Conservation (phyloP, 2,113 vertebrate genomes). For the Sterrhoptilus dennistouni region DNA sequence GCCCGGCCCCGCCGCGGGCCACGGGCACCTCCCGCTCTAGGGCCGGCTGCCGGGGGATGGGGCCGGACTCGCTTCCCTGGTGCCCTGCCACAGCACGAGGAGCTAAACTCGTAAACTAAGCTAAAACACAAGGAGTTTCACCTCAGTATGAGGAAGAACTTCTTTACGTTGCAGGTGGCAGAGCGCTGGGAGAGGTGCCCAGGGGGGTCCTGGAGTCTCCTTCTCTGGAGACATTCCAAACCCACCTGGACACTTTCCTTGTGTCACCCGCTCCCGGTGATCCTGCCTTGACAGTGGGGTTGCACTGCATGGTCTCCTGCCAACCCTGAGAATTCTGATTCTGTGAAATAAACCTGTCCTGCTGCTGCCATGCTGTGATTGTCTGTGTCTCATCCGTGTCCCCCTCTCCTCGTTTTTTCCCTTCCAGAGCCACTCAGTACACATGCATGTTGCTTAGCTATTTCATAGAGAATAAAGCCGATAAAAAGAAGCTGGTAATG, state of each 20-base stretch:
- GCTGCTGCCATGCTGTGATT: not conserved
- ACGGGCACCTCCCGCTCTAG: not conserved
- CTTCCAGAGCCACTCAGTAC: conserved; percentile 90
- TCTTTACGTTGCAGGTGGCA: not conserved
- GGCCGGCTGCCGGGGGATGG: not conserved
- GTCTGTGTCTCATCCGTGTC: conserved; percentile 27
- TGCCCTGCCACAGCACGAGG: not conserved
- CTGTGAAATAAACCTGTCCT: not conserved
- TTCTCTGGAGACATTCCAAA: not conserved
- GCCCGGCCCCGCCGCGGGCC: not conserved
- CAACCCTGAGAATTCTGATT: not conserved
- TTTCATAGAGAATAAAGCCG: conserved; percentile 80
- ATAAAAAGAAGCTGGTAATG: conserved; percentile 76
- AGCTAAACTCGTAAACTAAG: not conserved
- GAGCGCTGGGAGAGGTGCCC: not conserved
- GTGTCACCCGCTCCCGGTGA: not conserved
- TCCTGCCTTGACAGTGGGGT: not conserved
- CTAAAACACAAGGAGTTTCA: not conserved
- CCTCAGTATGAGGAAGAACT: not conserved
- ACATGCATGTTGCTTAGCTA: conserved; percentile 88
- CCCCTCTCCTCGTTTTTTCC: conserved; percentile 58
- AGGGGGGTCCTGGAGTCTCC: not conserved
- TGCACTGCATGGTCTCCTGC: not conserved
- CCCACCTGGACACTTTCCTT: not conserved
- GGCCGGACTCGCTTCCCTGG: too few relatives aligned